phyloP scores from a whole-genome alignment of 2,113 vertebrate species.

The Mirounga angustirostris region DNA sequence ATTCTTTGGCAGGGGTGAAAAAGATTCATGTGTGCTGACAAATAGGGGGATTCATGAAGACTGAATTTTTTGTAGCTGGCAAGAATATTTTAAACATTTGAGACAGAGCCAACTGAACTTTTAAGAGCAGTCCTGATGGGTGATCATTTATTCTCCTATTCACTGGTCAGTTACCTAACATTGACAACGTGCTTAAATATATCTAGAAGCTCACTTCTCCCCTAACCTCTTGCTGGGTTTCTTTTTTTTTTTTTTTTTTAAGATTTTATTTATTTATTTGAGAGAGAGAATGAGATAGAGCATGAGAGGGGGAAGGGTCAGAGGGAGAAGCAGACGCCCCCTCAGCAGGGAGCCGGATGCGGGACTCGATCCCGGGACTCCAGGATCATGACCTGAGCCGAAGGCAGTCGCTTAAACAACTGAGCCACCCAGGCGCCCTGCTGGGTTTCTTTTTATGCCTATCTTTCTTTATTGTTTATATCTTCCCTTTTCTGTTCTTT shows the following conservation, averaged over 20 bases:
- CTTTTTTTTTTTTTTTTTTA: background rate
- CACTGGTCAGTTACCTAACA: background rate
- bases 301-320: too few species aligned
- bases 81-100: background rate
- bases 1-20: background rate
- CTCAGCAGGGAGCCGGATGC: too few species aligned
- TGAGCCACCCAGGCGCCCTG: background rate
- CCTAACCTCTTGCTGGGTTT: background rate
- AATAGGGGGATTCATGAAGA: conserved; percentile 1
- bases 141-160: background rate
- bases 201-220: background rate
- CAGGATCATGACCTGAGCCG: too few species aligned
- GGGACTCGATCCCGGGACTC: too few species aligned
- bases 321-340: too few species aligned
- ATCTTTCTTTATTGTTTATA: background rate
- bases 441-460: background rate
- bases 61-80: background rate
- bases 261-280: too few species aligned
- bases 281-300: too few species aligned
- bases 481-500: background rate
- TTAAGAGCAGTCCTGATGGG: background rate
- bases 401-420: too few species aligned
- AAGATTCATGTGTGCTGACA: background rate
- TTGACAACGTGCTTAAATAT: background rate
- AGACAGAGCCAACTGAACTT: background rate